Base-by-base conservation (phyloP, 2,888 invertebrate species). In the Crematogaster levior region DNA sequence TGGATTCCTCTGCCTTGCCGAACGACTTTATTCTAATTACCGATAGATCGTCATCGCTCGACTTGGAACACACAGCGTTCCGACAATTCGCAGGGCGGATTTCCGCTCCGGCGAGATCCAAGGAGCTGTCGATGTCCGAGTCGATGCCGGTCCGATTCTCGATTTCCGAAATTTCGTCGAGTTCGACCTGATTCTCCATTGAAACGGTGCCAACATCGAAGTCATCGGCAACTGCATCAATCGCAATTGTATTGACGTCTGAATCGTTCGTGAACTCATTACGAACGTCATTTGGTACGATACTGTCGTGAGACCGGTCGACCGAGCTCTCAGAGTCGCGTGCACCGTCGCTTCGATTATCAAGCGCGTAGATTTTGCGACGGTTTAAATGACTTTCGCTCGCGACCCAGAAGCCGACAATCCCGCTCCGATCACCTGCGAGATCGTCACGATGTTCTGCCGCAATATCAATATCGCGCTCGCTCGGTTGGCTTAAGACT, bases 21-120 rank as follows among this genome's bases (percentile, higher is more conserved):
- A 48, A 56, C 60, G 15, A 40, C 18, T 34, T 85, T 81, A n/a
- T 48, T 7, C 66, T 74, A 77, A 40, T 56, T 30, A 60, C 27
- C 7, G 72, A 21, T 9, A 68, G 18, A 34, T 63, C 66, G 30
- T 56, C 63, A 40, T 81, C 30, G 18, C 18, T 53, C 40, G 51
- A 70, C 43, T 46, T 24, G 24, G 68, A 37, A 34, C 74, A 74
- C 24, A 2, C 48, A 18, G 12, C 34, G n/a, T 51, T 9, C 9
- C 48, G 37, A 51, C 75, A 75, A 21, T 18, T 43, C 34, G 56
- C 73, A 0, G 18, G n/a, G 4, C 6, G 37, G 9, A 40, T 72
- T 70, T 21, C 46, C 48, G 6, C 24, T 27, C 15, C 53, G 1
- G 21, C 30, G 5, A 43, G 61, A 51, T 81, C 51, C 15, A 40